Percentiles rank a stretch among this genome's conserved stretches.
Conservation (phyloP, 2,888 invertebrate species). For the Cordilura impudica region DNA sequence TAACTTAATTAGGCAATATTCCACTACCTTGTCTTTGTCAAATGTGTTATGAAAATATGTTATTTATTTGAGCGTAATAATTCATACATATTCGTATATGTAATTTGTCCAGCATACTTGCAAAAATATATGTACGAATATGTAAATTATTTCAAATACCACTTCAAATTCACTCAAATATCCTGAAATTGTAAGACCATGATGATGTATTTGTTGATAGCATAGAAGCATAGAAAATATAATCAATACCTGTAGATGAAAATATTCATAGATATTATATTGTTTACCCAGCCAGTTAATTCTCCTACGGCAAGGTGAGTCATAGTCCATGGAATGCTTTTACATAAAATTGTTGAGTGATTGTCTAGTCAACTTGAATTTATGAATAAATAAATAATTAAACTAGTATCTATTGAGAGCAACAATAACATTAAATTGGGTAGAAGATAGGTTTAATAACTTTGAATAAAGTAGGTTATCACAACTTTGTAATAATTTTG, state of each 20-base stretch:
- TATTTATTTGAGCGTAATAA: not conserved
- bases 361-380: conserved; percentile 15
- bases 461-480: too few species aligned
- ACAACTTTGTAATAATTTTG: too few species aligned
- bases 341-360: not conserved
- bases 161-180: not conserved
- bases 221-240: not conserved
- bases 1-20: not conserved
- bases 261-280: conserved; percentile 4
- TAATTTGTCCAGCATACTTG: not conserved
- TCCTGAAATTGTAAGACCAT: not conserved
- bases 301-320: conserved; percentile 11
- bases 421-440: too few species aligned
- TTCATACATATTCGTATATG: not conserved
- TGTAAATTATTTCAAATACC: not conserved
- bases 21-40: not conserved
- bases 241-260: not conserved
- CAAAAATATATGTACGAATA: not conserved
- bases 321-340: not conserved
- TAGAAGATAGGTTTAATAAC: too few species aligned
- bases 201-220: not conserved
- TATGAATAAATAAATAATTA: conserved; percentile 23
- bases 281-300: not conserved
- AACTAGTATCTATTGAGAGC: not conserved
- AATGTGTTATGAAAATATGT: not conserved